Evolutionary conservation across 2,888 invertebrate genomes (phyloP).

Genomic region (Syrista parreyssii): DNA sequence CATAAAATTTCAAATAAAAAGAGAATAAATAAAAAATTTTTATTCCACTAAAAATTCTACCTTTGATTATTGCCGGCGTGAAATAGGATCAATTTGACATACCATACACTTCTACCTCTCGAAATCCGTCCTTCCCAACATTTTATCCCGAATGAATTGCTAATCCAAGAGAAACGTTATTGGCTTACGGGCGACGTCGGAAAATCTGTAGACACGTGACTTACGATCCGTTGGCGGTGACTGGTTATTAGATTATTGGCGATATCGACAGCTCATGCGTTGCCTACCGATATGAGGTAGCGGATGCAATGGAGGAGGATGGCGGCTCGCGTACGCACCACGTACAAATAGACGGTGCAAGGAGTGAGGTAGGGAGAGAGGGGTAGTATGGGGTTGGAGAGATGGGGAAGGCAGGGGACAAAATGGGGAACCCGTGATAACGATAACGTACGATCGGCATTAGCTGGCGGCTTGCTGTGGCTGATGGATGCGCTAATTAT

Average conservation of each 20-base stretch:
- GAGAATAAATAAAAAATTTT: no score
- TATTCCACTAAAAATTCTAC: background rate
- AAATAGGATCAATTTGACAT: background rate
- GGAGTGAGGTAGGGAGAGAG: no score
- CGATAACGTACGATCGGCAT: slow-evolving; percentile 67
- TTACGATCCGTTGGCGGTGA: slow-evolving; percentile 61
- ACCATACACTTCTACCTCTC: background rate
- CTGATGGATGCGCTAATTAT: slow-evolving; percentile 67
- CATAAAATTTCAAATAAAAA: no score
- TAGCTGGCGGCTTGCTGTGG: slow-evolving; percentile 65
- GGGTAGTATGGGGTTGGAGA: slow-evolving; percentile 22
- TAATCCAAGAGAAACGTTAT: slow-evolving; percentile 39
- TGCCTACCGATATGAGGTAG: slow-evolving; percentile 17
- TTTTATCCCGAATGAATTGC: slow-evolving; percentile 30
- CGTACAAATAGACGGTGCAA: slow-evolving; percentile 18
- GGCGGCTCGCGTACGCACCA: slow-evolving; percentile 21
- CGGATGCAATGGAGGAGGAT: slow-evolving; percentile 44
- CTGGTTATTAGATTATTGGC: slow-evolving; percentile 66
- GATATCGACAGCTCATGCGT: slow-evolving; percentile 61
- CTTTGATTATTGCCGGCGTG: background rate
- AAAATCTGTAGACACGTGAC: slow-evolving; percentile 59
- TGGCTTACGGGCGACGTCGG: slow-evolving; percentile 32
- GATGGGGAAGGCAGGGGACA: slow-evolving; percentile 42
- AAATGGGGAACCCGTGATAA: slow-evolving; percentile 65
- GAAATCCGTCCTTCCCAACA: background rate